Percentiles rank a stretch among this genome's conserved stretches.
phyloP scores from a whole-genome alignment of 2,113 vertebrate genomes.

The Heliornis fulica region DNA sequence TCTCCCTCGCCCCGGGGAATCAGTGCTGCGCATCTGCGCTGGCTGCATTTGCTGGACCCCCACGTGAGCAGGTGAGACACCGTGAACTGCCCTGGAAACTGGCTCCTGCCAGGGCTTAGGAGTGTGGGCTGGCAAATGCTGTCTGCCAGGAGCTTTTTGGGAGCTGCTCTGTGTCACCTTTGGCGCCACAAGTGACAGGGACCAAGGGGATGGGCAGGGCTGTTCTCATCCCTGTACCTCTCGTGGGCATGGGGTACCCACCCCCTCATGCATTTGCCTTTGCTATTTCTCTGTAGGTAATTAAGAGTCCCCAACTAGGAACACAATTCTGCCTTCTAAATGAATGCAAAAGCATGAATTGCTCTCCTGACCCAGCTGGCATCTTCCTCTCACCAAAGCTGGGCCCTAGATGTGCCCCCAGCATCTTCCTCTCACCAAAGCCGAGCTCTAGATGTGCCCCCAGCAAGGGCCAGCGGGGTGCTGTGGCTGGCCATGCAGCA shows the following conservation, averaged over 20 bases:
- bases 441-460: neutral
- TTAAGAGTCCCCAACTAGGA: neutral
- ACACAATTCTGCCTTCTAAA: neutral
- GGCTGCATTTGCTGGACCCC: neutral
- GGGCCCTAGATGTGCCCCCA: neutral
- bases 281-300: neutral
- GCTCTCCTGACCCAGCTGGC: neutral
- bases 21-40: neutral
- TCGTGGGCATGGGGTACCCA: fast-evolving
- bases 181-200: neutral
- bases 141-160: neutral
- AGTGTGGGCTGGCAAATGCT: neutral
- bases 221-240: neutral
- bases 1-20: fast-evolving
- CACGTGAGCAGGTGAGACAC: fast-evolving
- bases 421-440: neutral
- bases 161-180: neutral
- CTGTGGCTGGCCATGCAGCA: neutral
- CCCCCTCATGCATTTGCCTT: neutral
- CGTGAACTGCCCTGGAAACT: neutral
- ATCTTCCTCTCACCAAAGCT: neutral
- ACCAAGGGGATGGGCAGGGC: neutral
- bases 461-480: neutral
- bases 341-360: neutral
- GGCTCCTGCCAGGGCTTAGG: fast-evolving